These are phyloP conservation scores for Temnopleurus reevesii DNA, from an alignment of 53 echinoderm and acorn worm species.

Conservation along the genomic window DNA sequence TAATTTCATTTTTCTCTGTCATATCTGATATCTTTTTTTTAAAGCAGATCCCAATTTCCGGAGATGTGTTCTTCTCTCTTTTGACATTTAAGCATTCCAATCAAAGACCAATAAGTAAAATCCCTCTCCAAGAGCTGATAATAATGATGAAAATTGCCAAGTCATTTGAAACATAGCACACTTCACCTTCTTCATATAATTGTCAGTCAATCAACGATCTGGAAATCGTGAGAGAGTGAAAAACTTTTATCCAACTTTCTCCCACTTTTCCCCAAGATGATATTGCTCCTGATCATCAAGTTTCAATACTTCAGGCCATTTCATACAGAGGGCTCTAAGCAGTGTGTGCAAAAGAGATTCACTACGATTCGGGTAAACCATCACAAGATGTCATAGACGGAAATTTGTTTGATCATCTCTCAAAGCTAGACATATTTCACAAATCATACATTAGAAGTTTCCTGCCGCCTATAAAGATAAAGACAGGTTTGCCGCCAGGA, in stretches of 20 bases:
- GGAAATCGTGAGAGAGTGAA: not conserved
- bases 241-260: not conserved
- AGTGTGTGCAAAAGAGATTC: not conserved
- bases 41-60: not conserved
- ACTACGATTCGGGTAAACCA: not conserved
- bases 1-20: not conserved
- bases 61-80: not conserved
- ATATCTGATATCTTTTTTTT: not conserved
- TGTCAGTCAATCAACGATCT: not conserved
- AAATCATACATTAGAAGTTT: not conserved
- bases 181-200: not conserved
- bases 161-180: not conserved
- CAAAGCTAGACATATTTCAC: not conserved
- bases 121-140: not conserved
- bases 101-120: not conserved
- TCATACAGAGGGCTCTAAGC: not conserved
- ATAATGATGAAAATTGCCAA: not conserved
- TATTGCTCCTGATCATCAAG: not conserved
- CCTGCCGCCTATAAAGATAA: not conserved
- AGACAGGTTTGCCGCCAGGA: not conserved
- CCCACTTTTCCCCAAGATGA: not conserved
- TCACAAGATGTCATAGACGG: not conserved
- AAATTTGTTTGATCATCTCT: conserved; percentile 16
- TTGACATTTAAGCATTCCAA: not conserved
- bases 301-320: not conserved